Base-by-base conservation (phyloP, 2,797 vertebrate genomes). In the Glossophaga mutica region DNA sequence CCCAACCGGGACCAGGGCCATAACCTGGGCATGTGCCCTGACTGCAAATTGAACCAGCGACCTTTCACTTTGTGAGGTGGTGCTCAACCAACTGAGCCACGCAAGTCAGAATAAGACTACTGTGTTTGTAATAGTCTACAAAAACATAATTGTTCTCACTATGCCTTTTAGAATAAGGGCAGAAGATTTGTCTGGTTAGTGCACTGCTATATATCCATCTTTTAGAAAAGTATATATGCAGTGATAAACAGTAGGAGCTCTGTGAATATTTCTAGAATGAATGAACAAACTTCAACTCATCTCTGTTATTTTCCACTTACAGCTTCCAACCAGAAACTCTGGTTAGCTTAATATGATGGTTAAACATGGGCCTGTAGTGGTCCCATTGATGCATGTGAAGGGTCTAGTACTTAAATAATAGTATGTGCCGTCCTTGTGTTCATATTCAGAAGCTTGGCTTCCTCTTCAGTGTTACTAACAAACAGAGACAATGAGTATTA, bases 231-330 rank as follows among this genome's bases (percentile, higher is more conserved):
- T n/a, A 2, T 18, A 42, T 46, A 29, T 18, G 34, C 19, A 46
- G 26, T 55, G 37, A 24, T 79, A 68, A 85, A 50, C 0, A 50
- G 29, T 50, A 88, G 34, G 71, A 90, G 32, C 26, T 77, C 24
- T 39, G 21, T 77, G 86, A 94, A 92, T 74, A 90, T 87, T 76
- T 94, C 82, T 84, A 39, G 7, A 83, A 77, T 77, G 37, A 94
- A 81, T 44, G 22, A 71, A 71, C 71, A 59, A 6, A 82, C 86
- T 76, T 88, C 34, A 86, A 34, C 48, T 87, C n/a, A 85, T 48
- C 34, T 85, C 62, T 78, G 32, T 85, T 85, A 94, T 74, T 86
- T 96, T 86, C 74, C 26, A 46, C 59, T 52, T 86, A 74, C 0
- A 24, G 57, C 39, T 94, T 95, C 70, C 68, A 94, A 74, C 21